Evolutionary conservation across 1,140 invertebrate species (phyloP).

Genomic region (Argopecten irradians): DNA sequence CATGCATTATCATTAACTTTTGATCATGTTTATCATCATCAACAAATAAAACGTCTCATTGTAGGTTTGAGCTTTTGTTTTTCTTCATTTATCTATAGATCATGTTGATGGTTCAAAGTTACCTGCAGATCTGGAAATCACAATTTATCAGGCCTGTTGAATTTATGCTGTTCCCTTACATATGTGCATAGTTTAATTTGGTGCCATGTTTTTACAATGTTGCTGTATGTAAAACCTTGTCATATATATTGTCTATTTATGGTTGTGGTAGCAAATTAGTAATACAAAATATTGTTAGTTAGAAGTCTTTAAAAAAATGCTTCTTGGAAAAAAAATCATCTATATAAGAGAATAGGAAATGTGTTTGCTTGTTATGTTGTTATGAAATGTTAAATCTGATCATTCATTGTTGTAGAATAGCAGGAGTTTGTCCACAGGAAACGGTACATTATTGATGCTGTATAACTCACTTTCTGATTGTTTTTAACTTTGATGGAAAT

Average conservation of each 20-base stretch:
- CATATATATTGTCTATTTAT: not conserved
- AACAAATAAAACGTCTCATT: not conserved
- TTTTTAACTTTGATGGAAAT: not conserved
- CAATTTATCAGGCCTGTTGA: not conserved
- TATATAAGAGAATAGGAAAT: not conserved
- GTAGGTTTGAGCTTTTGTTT: slow-evolving; percentile 7
- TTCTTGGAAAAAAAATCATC: not conserved
- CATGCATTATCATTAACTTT: not conserved
- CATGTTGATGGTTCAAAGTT: not conserved
- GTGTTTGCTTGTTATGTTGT: not conserved
- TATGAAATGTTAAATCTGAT: not conserved
- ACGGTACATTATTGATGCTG: not conserved
- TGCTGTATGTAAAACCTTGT: not conserved
- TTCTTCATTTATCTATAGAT: not conserved
- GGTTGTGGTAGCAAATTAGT: not conserved
- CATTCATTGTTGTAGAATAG: not conserved
- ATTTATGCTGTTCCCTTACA: not conserved
- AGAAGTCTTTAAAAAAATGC: no score
- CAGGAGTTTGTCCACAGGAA: not conserved
- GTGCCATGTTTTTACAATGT: not conserved
- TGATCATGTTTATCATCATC: not conserved
- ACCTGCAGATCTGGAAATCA: not conserved
- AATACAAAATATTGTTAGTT: no score
- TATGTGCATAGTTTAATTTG: not conserved
- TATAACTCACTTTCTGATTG: not conserved